Evolutionary conservation across 2,797 vertebrate species (phyloP).

Genomic region (Sylvilagus floridanus): DNA sequence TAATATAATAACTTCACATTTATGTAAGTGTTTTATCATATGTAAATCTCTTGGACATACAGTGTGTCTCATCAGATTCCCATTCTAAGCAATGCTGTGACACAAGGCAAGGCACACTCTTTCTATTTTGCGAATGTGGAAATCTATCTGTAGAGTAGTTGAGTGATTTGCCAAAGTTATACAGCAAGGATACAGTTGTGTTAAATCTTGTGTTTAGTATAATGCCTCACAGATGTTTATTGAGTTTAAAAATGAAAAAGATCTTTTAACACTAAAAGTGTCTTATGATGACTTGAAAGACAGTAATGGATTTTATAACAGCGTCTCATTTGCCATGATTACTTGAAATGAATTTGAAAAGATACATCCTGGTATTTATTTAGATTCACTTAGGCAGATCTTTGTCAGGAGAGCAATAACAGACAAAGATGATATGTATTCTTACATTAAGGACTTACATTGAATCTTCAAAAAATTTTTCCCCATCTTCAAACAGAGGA

Average conservation of each 20-base stretch:
- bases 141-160: not conserved
- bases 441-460: not conserved
- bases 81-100: not conserved
- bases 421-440: not conserved
- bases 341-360: constrained; percentile 32
- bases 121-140: not conserved
- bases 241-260: not conserved
- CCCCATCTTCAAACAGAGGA: constrained; percentile 1
- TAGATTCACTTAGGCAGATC: not conserved
- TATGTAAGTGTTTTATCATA: not conserved
- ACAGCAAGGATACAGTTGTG: not conserved
- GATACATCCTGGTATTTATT: not conserved
- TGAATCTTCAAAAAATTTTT: constrained; percentile 5
- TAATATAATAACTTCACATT: not conserved
- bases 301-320: not conserved
- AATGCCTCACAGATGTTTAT: not conserved
- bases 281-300: not conserved
- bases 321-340: not conserved
- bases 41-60: constrained; percentile 18
- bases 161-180: not conserved
- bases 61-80: not conserved
- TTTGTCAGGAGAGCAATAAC: constrained; percentile 25
- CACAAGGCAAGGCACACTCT: not conserved
- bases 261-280: not conserved
- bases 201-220: not conserved